Percentiles rank a stretch among this genome's conserved stretches.
phyloP scores from a whole-genome alignment of 2,113 vertebrate species.

The Stegostoma tigrinum region DNA sequence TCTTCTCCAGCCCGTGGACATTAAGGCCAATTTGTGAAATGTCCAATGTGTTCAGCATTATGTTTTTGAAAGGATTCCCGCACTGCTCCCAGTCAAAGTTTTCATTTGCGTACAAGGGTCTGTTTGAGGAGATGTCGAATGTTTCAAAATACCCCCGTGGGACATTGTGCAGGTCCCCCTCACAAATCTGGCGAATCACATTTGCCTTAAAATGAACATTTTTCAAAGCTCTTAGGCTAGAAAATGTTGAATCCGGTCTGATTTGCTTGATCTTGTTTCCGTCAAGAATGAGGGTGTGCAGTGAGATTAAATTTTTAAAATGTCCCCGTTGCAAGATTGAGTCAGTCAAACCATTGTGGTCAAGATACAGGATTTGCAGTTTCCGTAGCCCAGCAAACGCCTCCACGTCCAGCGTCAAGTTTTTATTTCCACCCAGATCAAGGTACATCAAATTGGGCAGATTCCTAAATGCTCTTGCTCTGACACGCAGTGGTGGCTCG shows the following conservation, averaged over 20 bases:
- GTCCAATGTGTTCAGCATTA: conserved; percentile 42
- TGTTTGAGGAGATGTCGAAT: conserved; percentile 43
- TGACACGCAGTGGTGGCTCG: conserved; percentile 42
- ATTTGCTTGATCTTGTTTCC: conserved; percentile 40
- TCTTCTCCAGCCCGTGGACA: not conserved
- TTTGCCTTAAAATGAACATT: conserved; percentile 42
- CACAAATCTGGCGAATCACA: conserved; percentile 40
- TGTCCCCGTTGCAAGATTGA: conserved; percentile 39
- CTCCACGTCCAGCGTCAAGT: conserved; percentile 36
- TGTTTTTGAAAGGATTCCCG: conserved; percentile 40
- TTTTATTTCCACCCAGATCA: conserved; percentile 44
- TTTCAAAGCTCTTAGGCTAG: conserved; percentile 29
- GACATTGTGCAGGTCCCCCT: conserved; percentile 40
- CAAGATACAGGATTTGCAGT: conserved; percentile 41
- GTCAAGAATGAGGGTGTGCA: conserved; percentile 42
- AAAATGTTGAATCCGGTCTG: conserved; percentile 41
- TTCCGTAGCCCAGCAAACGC: conserved; percentile 40
- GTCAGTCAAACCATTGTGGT: conserved; percentile 40
- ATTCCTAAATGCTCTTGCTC: conserved; percentile 40
- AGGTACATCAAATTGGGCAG: conserved; percentile 40
- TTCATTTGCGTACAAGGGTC: not conserved
- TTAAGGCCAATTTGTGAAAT: conserved; percentile 42
- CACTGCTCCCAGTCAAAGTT: conserved; percentile 14
- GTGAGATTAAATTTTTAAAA: conserved; percentile 41
- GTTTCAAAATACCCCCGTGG: conserved; percentile 32